These are phyloP conservation scores for Hiodon tergisus DNA, from an alignment of 2,113 vertebrate genomes.

Conservation along the genomic window DNA sequence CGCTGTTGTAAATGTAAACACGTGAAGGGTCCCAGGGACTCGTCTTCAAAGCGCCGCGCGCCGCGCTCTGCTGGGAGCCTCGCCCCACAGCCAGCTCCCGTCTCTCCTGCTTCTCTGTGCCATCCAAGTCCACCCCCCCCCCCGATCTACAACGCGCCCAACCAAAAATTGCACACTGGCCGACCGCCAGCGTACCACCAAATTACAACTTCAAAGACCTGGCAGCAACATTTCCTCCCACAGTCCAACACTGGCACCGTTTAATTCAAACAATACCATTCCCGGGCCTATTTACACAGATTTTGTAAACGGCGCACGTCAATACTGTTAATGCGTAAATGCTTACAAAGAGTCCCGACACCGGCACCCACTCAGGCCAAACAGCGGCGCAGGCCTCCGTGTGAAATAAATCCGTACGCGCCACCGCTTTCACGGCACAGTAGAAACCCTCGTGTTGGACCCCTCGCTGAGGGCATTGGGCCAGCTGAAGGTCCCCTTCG, in stretches of 20 bases:
- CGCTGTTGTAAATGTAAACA: conserved; percentile 35
- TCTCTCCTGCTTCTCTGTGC: conserved; percentile 2
- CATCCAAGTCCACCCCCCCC: background rate
- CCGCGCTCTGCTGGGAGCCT: background rate
- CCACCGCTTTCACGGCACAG: background rate
- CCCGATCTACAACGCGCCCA: background rate
- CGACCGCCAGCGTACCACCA: background rate
- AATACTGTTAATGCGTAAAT: background rate
- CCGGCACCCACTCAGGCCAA: no score
- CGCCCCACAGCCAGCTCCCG: background rate
- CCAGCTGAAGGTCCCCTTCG: background rate
- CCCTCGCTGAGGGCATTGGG: background rate
- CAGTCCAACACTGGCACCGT: conserved; percentile 4
- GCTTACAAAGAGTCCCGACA: no score
- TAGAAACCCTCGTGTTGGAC: background rate
- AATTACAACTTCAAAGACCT: conserved; percentile 21
- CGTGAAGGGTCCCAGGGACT: conserved; percentile 9
- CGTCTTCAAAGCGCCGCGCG: conserved; percentile 29
- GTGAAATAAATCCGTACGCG: no score
- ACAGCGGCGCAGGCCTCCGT: no score
- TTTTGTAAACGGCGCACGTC: background rate
- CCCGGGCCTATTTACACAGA: background rate
- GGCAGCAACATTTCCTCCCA: background rate
- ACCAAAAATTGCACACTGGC: conserved; percentile 8
- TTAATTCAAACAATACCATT: background rate